Conservation (phyloP, 2,888 invertebrate species). For the Heterodera filipjevi region DNA sequence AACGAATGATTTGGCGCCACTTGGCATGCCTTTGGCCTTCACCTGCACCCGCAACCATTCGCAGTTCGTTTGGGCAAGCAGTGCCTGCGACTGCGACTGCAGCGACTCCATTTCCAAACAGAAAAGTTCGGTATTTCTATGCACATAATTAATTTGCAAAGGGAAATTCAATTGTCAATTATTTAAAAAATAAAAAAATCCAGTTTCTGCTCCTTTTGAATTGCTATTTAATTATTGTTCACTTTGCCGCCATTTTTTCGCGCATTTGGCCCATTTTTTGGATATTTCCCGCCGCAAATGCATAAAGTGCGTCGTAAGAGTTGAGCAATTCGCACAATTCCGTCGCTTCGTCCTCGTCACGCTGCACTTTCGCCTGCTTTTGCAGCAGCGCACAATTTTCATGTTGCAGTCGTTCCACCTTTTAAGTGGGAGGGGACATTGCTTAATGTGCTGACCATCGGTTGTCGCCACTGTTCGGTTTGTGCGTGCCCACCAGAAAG, state of each 20-base stretch:
- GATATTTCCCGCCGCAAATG: conserved; percentile 61
- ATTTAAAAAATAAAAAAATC: no score
- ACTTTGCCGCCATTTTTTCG: conserved; percentile 23
- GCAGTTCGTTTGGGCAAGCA: conserved; percentile 58
- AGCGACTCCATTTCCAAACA: conserved; percentile 55
- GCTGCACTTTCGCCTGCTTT: conserved; percentile 19
- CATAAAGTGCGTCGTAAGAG: conserved; percentile 62
- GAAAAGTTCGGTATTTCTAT: conserved; percentile 18
- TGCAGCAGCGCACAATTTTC: conserved; percentile 57
- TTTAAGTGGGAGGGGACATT: no score
- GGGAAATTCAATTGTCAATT: neutral
- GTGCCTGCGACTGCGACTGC: conserved; percentile 53
- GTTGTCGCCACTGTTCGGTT: no score
- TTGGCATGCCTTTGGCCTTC: neutral
- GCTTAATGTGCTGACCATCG: no score
- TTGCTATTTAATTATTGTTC: conserved; percentile 21
- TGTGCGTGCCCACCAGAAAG: no score
- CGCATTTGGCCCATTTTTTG: conserved; percentile 44
- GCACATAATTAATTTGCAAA: neutral
- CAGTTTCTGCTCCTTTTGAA: no score
- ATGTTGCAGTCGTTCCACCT: conserved; percentile 60
- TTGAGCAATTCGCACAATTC: conserved; percentile 56
- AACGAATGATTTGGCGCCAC: neutral
- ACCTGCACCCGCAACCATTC: conserved; percentile 26
- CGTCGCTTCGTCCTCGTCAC: conserved; percentile 27